Conservation (phyloP, 2,113 vertebrate genomes). For the Dasypus novemcinctus region DNA sequence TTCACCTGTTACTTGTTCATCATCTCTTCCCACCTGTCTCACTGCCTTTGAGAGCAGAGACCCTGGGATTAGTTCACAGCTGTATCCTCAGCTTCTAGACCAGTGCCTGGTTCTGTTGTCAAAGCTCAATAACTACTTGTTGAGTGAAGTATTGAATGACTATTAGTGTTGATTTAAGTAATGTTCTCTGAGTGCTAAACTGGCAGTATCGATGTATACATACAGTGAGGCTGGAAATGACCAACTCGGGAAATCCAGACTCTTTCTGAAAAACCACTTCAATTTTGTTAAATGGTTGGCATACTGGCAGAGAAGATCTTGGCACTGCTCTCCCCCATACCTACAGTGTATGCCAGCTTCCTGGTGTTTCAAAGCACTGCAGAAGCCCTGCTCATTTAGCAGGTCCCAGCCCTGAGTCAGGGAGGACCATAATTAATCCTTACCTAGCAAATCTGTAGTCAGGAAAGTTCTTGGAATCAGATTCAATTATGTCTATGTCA, state of each 20-base stretch:
- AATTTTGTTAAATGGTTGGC: conserved; percentile 36
- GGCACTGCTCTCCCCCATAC: not conserved
- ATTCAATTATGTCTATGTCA: not conserved
- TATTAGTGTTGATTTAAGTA: conserved; percentile 35
- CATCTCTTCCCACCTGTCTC: not conserved
- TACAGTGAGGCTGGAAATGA: conserved; percentile 25
- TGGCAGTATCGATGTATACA: not conserved
- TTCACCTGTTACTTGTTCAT: not conserved
- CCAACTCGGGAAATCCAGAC: conserved; percentile 26
- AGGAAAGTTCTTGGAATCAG: not conserved
- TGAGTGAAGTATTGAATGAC: conserved; percentile 18
- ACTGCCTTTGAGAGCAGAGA: not conserved
- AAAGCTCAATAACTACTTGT: not conserved
- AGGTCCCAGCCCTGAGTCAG: not conserved
- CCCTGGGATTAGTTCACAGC: not conserved
- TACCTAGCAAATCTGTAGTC: not conserved
- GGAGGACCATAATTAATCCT: not conserved
- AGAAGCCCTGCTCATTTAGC: not conserved
- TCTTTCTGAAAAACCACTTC: conserved; percentile 57
- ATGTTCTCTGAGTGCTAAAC: conserved; percentile 47
- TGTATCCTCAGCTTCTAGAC: not conserved
- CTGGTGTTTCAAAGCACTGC: not conserved
- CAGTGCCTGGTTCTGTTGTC: not conserved
- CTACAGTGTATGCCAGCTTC: not conserved
- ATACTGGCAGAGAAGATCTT: not conserved